These are phyloP conservation scores for Chrysoperla carnea DNA, from an alignment of 1,140 invertebrate species.

Conservation along the genomic window DNA sequence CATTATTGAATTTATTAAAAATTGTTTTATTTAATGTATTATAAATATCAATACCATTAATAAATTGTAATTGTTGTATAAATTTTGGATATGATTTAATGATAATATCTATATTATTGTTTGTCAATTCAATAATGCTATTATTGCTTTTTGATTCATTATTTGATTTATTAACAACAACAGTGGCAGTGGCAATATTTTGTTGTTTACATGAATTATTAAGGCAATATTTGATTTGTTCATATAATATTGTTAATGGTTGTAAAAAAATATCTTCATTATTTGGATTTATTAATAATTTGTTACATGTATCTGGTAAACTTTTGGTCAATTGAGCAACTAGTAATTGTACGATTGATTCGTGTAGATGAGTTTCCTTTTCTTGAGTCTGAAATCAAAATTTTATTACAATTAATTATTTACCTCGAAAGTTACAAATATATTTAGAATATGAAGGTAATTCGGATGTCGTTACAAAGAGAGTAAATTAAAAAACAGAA, in stretches of 20 bases:
- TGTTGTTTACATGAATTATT: slow-evolving; percentile 2
- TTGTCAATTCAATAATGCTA: background rate
- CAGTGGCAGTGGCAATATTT: background rate
- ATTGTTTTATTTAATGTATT: slow-evolving; percentile 7
- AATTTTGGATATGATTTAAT: slow-evolving; percentile 4
- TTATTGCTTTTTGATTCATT: background rate
- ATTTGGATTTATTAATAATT: slow-evolving; percentile 13
- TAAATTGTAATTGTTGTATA: background rate
- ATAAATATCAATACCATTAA: slow-evolving; percentile 2
- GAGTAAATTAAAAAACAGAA: too few relatives aligned
- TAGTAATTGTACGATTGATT: slow-evolving; percentile 15
- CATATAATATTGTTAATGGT: background rate
- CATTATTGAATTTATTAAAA: background rate
- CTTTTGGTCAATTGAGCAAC: slow-evolving; percentile 10
- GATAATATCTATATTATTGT: background rate
- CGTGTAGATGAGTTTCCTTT: slow-evolving; percentile 13
- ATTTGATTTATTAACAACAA: background rate
- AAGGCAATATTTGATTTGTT: background rate
- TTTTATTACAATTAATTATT: too few relatives aligned
- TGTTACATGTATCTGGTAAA: slow-evolving; percentile 4
- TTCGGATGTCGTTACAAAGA: too few relatives aligned
- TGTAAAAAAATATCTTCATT: slow-evolving; percentile 4
- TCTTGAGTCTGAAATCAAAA: slow-evolving; percentile 5
- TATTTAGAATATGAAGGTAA: too few relatives aligned
- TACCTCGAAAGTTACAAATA: too few relatives aligned